Base-by-base conservation (phyloP, 2,888 invertebrate genomes). In the Luperina testacea region DNA sequence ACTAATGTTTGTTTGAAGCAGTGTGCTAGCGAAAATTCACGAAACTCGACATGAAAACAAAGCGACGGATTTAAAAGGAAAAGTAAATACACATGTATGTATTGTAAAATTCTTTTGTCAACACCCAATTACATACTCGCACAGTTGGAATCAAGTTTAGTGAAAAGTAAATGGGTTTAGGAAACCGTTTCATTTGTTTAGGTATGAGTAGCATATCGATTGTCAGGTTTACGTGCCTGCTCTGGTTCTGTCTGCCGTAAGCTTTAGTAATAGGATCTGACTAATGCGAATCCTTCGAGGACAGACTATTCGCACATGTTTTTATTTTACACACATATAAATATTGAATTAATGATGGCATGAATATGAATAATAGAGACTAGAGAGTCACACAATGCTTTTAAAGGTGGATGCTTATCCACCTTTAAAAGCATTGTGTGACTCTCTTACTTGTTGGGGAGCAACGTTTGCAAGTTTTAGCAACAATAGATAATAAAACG, bases 1-100 rank as follows among this genome's bases (percentile, higher is more conserved):
- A 51, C 48, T 65, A 85, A 61, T 72, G 24, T 85, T 69, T 72
- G 42, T 81, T 72, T 82, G 17, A 53, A 72, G 15, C 82, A 59
- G 42, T 51, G 61, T 27, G 67, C 65, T 51, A 27, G 67, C 42
- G 42, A 68, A 53, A 57, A 53, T 59, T 75, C 38, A 38, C 70
- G 51, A 42, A 69, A 81, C 32, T 59, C 38, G 17, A 69, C 59
- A 63, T 48, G 27, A 27, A 70, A 84, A 81, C 27, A 69, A 80
- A 59, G 80, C 67, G 32, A 24, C 51, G 24, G 27, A 48, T 73
- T 65, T 59, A 69, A 80, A 70, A 61, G 57, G 59, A 38, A 77
- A 79, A 70, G 24, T 53, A 67, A 67, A 83, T 38, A 63, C 17
- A 20, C 48, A n/a, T 42, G 51, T 70, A 24, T 20, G 51, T 70